These are phyloP conservation scores for Anthopleura sola DNA, from an alignment of 64 coral and sea anemone species.

Conservation along the genomic window DNA sequence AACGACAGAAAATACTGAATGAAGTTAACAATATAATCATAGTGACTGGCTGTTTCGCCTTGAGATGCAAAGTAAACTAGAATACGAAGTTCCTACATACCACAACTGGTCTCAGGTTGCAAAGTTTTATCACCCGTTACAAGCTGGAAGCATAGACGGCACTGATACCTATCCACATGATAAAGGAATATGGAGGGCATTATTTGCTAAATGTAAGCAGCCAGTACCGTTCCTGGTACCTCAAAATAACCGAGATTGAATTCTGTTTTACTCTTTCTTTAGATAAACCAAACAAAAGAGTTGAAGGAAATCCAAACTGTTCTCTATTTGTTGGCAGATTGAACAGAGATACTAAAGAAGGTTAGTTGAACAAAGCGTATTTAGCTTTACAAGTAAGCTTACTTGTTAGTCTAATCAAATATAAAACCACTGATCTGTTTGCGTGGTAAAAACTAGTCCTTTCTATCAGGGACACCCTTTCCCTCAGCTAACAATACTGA, in stretches of 20 bases:
- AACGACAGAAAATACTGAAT: background rate
- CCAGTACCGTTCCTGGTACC: background rate
- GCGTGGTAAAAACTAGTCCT: too few species aligned
- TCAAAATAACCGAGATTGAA: background rate
- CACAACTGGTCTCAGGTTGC: constrained; percentile 84
- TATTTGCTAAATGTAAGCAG: constrained; percentile 70
- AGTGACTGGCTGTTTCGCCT: too few species aligned
- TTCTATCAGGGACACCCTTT: too few species aligned
- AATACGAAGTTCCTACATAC: constrained; percentile 75
- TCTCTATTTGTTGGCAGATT: constrained; percentile 91
- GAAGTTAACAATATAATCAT: background rate
- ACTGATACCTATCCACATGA: constrained; percentile 86
- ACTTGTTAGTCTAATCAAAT: background rate
- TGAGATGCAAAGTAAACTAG: background rate
- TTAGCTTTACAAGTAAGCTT: background rate
- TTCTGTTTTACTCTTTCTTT: background rate
- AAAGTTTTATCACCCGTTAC: constrained; percentile 90
- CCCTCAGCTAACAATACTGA: too few species aligned
- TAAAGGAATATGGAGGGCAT: constrained; percentile 69
- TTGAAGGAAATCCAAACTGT: constrained; percentile 70
- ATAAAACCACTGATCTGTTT: too few species aligned
- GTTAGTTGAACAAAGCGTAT: constrained; percentile 7
- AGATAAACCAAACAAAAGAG: constrained; percentile 90
- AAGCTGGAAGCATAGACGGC: constrained; percentile 97
- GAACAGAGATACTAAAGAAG: constrained; percentile 81